Evolutionary conservation across 2,797 vertebrate genomes (phyloP).

Genomic region (Leptoclinus maculatus): DNA sequence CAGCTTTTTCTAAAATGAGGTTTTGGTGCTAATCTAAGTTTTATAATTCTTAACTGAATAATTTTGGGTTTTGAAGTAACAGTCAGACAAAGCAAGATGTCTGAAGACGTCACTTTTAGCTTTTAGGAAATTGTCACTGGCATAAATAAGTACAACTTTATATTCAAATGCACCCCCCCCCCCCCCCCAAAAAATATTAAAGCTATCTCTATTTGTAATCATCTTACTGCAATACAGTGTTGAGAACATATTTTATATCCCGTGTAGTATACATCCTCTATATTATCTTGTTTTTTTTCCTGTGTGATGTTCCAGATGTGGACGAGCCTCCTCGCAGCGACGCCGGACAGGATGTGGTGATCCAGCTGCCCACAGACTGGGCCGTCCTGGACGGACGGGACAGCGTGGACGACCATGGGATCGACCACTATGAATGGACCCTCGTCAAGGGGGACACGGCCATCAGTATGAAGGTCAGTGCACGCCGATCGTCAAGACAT

Average conservation of each 20-base stretch:
- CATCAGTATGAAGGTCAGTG: conserved; percentile 91
- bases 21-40: neutral
- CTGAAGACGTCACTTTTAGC: neutral
- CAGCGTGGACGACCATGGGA: conserved; percentile 91
- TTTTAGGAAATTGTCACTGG: neutral
- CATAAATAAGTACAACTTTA: neutral
- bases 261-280: neutral
- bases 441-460: conserved; percentile 89
- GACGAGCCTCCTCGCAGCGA: conserved; percentile 92
- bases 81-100: neutral
- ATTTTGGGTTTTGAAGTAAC: neutral
- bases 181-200: neutral
- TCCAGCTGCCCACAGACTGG: conserved; percentile 93
- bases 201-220: neutral
- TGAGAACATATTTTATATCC: neutral
- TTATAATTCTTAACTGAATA: neutral
- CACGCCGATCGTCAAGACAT: neutral
- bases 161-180: neutral
- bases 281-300: neutral
- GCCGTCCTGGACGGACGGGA: conserved; percentile 93
- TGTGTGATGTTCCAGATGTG: conserved; percentile 66
- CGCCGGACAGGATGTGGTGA: conserved; percentile 91
- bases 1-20: neutral
- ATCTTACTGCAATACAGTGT: neutral
- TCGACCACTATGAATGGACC: conserved; percentile 90